A percentile compares a stretch with the other conserved stretches of the same genome.
Evolutionary conservation across 2,888 invertebrate genomes (phyloP).

Genomic region (Ophioninae sp.): DNA sequence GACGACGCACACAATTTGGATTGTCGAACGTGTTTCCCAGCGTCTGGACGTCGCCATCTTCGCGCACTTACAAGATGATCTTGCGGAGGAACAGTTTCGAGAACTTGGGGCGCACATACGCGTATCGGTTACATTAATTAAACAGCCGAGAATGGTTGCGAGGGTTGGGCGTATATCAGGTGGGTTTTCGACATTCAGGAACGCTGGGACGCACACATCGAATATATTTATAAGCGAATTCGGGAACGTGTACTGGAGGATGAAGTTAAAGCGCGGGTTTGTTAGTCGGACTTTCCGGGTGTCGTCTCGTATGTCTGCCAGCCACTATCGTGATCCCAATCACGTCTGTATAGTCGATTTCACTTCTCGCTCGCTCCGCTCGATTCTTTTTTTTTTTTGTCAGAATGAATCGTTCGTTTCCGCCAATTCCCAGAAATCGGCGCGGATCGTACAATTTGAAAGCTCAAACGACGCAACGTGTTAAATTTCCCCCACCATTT

Average conservation of each 20-base stretch:
- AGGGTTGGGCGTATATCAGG: conserved; percentile 35
- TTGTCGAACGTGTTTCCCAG: conserved; percentile 47
- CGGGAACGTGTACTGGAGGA: not conserved
- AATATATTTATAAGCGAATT: conserved; percentile 5
- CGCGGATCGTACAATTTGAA: conserved; percentile 44
- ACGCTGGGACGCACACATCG: conserved; percentile 1
- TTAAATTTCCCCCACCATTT: conserved; percentile 1
- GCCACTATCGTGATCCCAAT: conserved; percentile 72
- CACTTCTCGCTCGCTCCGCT: conserved; percentile 60
- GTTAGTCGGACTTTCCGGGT: conserved; percentile 42
- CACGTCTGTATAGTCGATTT: conserved; percentile 69
- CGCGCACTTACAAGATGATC: conserved; percentile 54
- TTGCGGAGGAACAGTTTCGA: conserved; percentile 62
- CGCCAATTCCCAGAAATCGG: conserved; percentile 61
- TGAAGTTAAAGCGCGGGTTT: conserved; percentile 60
- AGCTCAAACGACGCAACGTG: conserved; percentile 1
- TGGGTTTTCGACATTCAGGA: conserved; percentile 27
- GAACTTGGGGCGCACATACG: conserved; percentile 60
- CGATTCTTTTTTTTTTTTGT: not conserved
- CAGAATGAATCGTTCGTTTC: conserved; percentile 45
- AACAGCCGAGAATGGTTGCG: conserved; percentile 48
- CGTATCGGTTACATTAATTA: conserved; percentile 73
- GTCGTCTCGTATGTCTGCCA: conserved; percentile 70
- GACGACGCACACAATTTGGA: conserved; percentile 36
- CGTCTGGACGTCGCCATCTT: conserved; percentile 3